phyloP scores from a whole-genome alignment of 2,888 invertebrate genomes.

The Drosophila quasianomalipes region DNA sequence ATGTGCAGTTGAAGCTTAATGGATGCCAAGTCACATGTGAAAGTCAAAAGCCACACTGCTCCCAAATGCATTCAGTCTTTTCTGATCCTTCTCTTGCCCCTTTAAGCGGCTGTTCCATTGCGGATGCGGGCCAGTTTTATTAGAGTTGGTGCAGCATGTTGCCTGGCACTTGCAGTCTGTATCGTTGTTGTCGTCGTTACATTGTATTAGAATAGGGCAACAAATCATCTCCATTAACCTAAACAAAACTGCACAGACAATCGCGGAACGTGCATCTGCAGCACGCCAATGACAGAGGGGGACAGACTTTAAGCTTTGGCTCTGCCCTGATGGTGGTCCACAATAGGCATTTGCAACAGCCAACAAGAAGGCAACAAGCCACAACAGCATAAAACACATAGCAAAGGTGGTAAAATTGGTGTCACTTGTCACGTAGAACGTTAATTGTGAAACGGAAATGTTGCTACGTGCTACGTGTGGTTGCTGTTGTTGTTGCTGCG shows the following conservation, averaged over 20 bases:
- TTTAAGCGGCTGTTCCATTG: conserved; percentile 32
- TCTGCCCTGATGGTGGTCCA: conserved; percentile 71
- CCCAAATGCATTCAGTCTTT: conserved; percentile 34
- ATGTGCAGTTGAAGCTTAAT: conserved; percentile 37
- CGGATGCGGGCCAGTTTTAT: conserved; percentile 52
- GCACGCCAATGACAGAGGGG: conserved; percentile 59
- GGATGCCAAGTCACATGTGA: conserved; percentile 61
- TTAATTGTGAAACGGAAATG: conserved; percentile 81
- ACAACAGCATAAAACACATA: conserved; percentile 67
- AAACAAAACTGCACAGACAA: conserved; percentile 81
- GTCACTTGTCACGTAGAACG: conserved; percentile 83
- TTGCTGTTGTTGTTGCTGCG: conserved; percentile 24
- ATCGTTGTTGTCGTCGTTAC: conserved; percentile 33
- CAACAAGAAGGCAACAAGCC: conserved; percentile 37
- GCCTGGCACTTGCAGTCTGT: conserved; percentile 42
- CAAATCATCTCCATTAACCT: conserved; percentile 83
- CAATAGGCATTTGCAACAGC: conserved; percentile 52
- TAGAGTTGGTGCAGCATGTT: conserved; percentile 56
- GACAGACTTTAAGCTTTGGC: conserved; percentile 32
- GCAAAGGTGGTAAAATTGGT: conserved; percentile 83
- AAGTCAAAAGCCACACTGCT: conserved; percentile 60
- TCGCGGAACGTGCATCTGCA: conserved; percentile 82
- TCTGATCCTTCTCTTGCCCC: conserved; percentile 2
- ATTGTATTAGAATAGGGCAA: conserved; percentile 78
- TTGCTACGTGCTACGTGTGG: conserved; percentile 59